These are phyloP conservation scores for Daboia siamensis DNA, from an alignment of 2,113 vertebrate genomes.

Conservation along the genomic window DNA sequence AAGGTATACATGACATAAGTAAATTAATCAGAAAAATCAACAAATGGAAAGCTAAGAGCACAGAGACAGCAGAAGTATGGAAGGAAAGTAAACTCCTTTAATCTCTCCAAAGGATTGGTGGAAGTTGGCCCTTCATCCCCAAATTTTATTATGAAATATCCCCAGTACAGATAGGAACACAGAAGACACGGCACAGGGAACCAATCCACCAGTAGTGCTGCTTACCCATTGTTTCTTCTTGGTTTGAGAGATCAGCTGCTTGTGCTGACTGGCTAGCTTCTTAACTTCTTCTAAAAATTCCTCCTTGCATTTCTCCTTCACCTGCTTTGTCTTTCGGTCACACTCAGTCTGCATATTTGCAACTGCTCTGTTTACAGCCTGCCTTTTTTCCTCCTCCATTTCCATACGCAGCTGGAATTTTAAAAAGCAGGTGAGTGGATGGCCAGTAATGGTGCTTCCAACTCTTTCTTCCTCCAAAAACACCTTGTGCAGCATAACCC, in stretches of 20 bases:
- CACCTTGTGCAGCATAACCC: not conserved
- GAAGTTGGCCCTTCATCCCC: not conserved
- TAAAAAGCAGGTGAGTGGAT: constrained; percentile 25
- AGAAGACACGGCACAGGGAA: not conserved
- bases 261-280: constrained; percentile 94
- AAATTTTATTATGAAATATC: not conserved
- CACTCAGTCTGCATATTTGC: constrained; percentile 89
- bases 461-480: not conserved
- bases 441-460: not conserved
- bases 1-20: not conserved
- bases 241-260: constrained; percentile 95
- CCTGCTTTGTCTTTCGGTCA: constrained; percentile 96
- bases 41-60: not conserved
- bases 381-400: constrained; percentile 98
- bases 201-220: constrained; percentile 54
- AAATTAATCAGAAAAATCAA: not conserved
- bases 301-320: constrained; percentile 99
- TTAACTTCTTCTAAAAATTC: constrained; percentile 99
- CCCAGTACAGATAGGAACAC: not conserved
- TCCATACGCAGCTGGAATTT: constrained; percentile 85
- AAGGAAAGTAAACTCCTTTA: not conserved
- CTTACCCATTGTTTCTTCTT: constrained; percentile 99
- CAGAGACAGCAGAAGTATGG: not conserved
- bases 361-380: constrained; percentile 93
- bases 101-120: not conserved